Base-by-base conservation (phyloP, 2,113 vertebrate genomes). In the Pelecanus crispus region DNA sequence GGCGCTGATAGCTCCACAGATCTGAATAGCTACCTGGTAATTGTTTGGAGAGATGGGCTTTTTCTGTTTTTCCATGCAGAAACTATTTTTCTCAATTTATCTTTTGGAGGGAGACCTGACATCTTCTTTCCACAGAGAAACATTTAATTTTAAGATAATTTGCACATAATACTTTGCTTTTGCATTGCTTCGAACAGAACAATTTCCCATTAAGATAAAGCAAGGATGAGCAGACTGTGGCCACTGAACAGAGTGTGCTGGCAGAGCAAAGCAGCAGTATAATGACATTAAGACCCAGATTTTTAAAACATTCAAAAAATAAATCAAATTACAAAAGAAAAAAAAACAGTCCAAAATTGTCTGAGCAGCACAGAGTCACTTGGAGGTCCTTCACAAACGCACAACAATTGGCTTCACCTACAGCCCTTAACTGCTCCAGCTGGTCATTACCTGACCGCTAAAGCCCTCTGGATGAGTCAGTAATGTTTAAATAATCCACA, bases 251-350 rank as follows among this genome's bases (percentile, higher is more conserved):
- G 88, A 96, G 65, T 75, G 49, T 81, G 70, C 96, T 96, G 96
- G 93, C 96, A 97, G 66, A 78, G 70, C 28, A 82, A 42, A 77
- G 53, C 47, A 90, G 61, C 61, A 93, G 70, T 85, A 81, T 91
- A 97, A 96, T 92, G 74, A 89, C 87, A 88, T 94, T 96, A 96
- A 90, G 88, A 77, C 72, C 66, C 47, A 26, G 13, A 68, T 62
- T 93, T 95, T 97, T 94, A 80, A 96, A 95, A 94, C 67, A 82
- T 94, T 93, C 74, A 38, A 89, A 86, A 95, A 97, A 85, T 77
- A 94, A 96, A 87, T 95, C 70, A 72, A 81, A 90, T 86, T 96
- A 84, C n/a, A 81, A 85, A 87, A 85, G 16, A 74, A 78, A 16
- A 78, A 16, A 73, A 89, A 70, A 1, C 15, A 55, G 21, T 56